These are phyloP conservation scores for Leptobrachium ailaonicum DNA, from an alignment of 2,113 vertebrate species.

Conservation along the genomic window DNA sequence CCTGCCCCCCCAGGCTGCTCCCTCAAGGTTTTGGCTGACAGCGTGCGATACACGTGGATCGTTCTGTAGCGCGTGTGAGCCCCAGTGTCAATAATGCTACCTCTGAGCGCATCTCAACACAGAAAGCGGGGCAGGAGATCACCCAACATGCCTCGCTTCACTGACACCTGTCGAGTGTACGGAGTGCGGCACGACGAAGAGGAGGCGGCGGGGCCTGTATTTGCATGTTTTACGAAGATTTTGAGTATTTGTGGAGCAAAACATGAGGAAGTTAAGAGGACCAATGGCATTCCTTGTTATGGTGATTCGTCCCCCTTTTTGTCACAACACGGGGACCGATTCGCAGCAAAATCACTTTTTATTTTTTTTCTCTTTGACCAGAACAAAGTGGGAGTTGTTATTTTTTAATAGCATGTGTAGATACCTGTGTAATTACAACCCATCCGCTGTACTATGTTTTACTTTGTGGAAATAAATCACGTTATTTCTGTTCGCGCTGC, in stretches of 20 bases:
- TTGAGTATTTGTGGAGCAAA: neutral
- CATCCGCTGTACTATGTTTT: neutral
- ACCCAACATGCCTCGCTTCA: neutral
- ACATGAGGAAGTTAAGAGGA: neutral
- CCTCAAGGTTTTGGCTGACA: conserved; percentile 84
- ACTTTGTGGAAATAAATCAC: conserved; percentile 62
- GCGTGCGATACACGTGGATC: conserved; percentile 87
- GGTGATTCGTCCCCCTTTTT: neutral
- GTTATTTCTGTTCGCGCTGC: conserved; percentile 53
- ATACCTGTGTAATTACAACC: conserved; percentile 52
- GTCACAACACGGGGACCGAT: neutral
- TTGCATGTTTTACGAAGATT: neutral
- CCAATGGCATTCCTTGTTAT: neutral
- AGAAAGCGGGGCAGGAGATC: neutral
- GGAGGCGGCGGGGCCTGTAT: neutral
- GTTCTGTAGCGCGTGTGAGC: conserved; percentile 61
- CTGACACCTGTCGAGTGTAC: conserved; percentile 8
- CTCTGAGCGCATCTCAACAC: conserved; percentile 25
- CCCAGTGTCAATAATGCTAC: conserved; percentile 14
- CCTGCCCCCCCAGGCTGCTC: conserved; percentile 74
- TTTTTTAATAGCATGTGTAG: conserved; percentile 37
- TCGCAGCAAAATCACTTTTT: neutral
- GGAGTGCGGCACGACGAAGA: neutral
- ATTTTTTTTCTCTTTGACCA: neutral
- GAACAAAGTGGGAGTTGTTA: neutral